A percentile compares a stretch with the other conserved stretches of the same genome.
Conservation (phyloP, 1,140 invertebrate species). For the Ostrea denselamellosa region DNA sequence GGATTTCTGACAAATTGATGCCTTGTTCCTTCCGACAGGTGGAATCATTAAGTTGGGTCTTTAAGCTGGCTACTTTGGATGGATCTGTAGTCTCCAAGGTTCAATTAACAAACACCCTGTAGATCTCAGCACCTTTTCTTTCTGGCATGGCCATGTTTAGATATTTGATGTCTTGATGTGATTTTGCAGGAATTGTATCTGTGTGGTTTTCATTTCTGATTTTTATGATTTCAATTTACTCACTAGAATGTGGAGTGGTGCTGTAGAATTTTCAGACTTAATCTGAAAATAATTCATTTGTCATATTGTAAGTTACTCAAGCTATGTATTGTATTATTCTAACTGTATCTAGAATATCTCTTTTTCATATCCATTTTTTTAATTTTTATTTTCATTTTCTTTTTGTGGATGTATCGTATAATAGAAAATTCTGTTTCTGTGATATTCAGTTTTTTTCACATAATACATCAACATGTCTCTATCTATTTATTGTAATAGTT, state of each 20-base stretch:
- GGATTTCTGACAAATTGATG: neutral
- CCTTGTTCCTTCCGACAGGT: conserved; percentile 59
- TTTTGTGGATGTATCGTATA: neutral
- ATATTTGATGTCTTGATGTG: neutral
- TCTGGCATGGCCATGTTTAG: neutral
- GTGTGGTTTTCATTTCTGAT: conserved; percentile 1
- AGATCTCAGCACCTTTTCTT: neutral
- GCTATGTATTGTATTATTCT: neutral
- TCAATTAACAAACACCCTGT: neutral
- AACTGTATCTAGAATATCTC: neutral
- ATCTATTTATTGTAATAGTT: no score
- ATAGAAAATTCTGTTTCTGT: neutral
- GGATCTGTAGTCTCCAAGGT: conserved; percentile 50
- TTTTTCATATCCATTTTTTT: neutral
- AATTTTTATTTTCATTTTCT: neutral
- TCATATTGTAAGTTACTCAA: neutral
- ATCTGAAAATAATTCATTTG: neutral
- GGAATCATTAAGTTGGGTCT: conserved; percentile 66
- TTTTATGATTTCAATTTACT: neutral
- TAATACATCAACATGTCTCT: no score
- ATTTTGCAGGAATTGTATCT: neutral
- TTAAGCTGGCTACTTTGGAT: conserved; percentile 64
- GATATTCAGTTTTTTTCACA: neutral
- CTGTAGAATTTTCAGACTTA: neutral
- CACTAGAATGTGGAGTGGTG: neutral